phyloP scores from a whole-genome alignment of 2,113 vertebrate genomes.

The Pelecanoides urinatrix region DNA sequence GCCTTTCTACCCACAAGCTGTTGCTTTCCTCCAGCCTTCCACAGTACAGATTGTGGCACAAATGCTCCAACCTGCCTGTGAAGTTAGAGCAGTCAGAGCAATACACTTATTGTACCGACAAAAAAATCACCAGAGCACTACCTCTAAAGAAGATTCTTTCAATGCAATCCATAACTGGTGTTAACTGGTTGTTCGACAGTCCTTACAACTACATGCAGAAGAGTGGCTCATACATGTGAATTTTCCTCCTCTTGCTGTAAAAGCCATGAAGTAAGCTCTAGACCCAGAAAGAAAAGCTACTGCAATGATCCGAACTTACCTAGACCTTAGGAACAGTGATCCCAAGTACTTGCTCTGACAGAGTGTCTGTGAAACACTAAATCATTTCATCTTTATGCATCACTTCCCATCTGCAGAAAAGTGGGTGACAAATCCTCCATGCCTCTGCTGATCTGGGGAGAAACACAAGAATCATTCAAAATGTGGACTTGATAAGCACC shows the following conservation, averaged over 20 bases:
- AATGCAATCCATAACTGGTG: neutral
- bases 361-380: neutral
- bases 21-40: constrained; percentile 56
- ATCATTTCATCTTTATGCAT: neutral
- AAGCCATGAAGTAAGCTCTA: neutral
- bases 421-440: neutral
- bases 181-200: neutral
- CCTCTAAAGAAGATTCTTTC: constrained; percentile 9
- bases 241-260: neutral
- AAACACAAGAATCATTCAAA: neutral
- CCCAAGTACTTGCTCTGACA: neutral
- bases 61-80: constrained; percentile 59
- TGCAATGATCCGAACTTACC: neutral
- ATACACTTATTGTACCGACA: constrained; percentile 34
- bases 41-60: constrained; percentile 61
- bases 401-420: neutral
- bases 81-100: constrained; percentile 43
- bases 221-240: neutral
- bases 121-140: constrained; percentile 1
- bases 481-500: neutral
- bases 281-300: neutral
- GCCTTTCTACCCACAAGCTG: constrained; percentile 64
- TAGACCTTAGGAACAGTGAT: neutral
- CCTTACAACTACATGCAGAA: neutral
- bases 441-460: neutral